phyloP scores from a whole-genome alignment of 53 echinoderm and acorn worm species.

The Holothuria scabra region DNA sequence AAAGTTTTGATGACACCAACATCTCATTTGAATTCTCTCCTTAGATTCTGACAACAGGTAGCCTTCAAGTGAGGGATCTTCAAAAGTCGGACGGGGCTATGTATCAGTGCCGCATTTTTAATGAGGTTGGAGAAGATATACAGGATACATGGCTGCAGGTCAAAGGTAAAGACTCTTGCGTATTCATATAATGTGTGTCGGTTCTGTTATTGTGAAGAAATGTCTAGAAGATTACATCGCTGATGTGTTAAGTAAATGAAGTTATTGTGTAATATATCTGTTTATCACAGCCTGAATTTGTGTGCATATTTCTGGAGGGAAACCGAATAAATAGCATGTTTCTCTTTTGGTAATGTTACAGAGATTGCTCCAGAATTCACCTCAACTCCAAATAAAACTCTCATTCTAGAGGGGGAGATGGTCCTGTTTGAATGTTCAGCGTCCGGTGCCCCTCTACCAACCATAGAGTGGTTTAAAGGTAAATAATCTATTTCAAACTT shows the following conservation, averaged over 20 bases:
- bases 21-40: neutral
- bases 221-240: too few species aligned
- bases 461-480: slow-evolving; percentile 83
- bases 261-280: too few species aligned
- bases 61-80: slow-evolving; percentile 70
- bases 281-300: too few species aligned
- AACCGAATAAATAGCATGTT: too few species aligned
- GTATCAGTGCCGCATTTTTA: slow-evolving; percentile 82
- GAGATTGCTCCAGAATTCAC: slow-evolving; percentile 84
- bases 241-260: too few species aligned
- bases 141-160: slow-evolving; percentile 84
- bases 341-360: slow-evolving; percentile 28
- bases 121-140: slow-evolving; percentile 85
- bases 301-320: too few species aligned
- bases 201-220: too few species aligned
- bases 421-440: slow-evolving; percentile 72
- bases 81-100: slow-evolving; percentile 76
- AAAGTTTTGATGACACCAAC: neutral
- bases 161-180: slow-evolving; percentile 61
- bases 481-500: slow-evolving; percentile 2
- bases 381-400: slow-evolving; percentile 67
- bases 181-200: too few species aligned
- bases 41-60: slow-evolving; percentile 75
- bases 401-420: slow-evolving; percentile 62
- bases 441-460: slow-evolving; percentile 77